These are phyloP conservation scores for Trilocha varians DNA, from an alignment of 2,888 invertebrate species.

Conservation along the genomic window DNA sequence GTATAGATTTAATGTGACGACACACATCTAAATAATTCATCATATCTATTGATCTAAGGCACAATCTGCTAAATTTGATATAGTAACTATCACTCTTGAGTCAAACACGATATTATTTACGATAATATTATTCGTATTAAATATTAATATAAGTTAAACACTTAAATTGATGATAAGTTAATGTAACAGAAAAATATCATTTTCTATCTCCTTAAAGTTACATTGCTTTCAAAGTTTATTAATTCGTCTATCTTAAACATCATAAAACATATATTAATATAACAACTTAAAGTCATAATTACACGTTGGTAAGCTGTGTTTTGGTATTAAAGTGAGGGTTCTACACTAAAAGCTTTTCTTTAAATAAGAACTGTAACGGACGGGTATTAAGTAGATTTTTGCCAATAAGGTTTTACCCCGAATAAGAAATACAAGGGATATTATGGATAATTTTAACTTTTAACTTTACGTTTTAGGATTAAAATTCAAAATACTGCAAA, in stretches of 20 bases:
- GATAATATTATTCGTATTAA: conserved; percentile 42
- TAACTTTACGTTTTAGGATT: no score
- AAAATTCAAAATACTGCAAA: conserved; percentile 23
- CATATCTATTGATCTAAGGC: conserved; percentile 63
- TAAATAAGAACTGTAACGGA: conserved; percentile 14
- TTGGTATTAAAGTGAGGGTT: conserved; percentile 72
- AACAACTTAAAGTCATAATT: conserved; percentile 66
- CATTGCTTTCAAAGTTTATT: conserved; percentile 52
- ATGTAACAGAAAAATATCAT: conserved; percentile 68
- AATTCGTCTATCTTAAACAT: conserved; percentile 57
- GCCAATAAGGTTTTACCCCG: not conserved
- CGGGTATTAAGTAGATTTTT: conserved; percentile 10
- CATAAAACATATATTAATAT: conserved; percentile 35
- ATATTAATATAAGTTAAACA: conserved; percentile 41
- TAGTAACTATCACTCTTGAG: conserved; percentile 55
- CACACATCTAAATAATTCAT: conserved; percentile 44
- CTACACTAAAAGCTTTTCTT: conserved; percentile 43
- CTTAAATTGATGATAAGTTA: conserved; percentile 46
- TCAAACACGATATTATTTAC: conserved; percentile 42
- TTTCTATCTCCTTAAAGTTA: conserved; percentile 44
- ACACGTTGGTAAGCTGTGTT: conserved; percentile 72
- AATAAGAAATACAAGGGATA: no score
- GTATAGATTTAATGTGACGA: conserved; percentile 26
- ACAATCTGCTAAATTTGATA: conserved; percentile 63
- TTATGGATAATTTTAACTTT: no score